A percentile compares a stretch with the other conserved stretches of the same genome.
Conservation (phyloP, 1,140 invertebrate species). For the Sarcophaga bullata region DNA sequence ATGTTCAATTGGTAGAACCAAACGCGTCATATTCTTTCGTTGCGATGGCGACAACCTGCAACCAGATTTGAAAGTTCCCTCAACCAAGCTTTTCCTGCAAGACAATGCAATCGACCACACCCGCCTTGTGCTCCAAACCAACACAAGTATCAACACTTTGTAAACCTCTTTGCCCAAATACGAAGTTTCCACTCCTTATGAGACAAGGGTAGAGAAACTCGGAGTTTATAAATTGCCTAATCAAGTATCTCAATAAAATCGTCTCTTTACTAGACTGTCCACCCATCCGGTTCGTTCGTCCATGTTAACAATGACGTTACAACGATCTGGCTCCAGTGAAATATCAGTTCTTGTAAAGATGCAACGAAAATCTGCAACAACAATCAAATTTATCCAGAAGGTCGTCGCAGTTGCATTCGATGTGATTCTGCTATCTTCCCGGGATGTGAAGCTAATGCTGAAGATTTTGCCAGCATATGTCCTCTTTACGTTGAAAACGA, state of each 20-base stretch:
- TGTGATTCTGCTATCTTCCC: constrained; percentile 53
- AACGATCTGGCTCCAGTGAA: constrained; percentile 50
- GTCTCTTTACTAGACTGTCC: constrained; percentile 49
- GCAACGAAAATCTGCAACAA: constrained; percentile 55
- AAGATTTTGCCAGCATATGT: constrained; percentile 49
- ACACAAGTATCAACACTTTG: not conserved
- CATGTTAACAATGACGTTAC: constrained; percentile 49
- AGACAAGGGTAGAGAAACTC: constrained; percentile 46
- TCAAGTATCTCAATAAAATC: not conserved
- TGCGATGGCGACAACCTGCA: constrained; percentile 56
- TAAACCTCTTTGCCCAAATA: constrained; percentile 49
- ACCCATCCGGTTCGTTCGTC: constrained; percentile 53
- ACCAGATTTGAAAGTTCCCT: constrained; percentile 43
- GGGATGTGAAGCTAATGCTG: constrained; percentile 48
- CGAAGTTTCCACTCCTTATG: constrained; percentile 51
- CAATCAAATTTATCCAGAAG: constrained; percentile 48
- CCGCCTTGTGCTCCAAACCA: constrained; percentile 46
- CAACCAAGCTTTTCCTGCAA: constrained; percentile 42
- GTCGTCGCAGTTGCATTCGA: constrained; percentile 54
- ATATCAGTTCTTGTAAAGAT: constrained; percentile 48
- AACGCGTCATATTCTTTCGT: constrained; percentile 49
- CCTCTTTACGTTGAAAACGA: constrained; percentile 48
- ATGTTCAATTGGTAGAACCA: constrained; percentile 40
- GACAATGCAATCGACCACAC: constrained; percentile 45
- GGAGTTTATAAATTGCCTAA: not conserved